Evolutionary conservation across 1,140 invertebrate genomes (phyloP).

Genomic region (Neodiprion pinetum): DNA sequence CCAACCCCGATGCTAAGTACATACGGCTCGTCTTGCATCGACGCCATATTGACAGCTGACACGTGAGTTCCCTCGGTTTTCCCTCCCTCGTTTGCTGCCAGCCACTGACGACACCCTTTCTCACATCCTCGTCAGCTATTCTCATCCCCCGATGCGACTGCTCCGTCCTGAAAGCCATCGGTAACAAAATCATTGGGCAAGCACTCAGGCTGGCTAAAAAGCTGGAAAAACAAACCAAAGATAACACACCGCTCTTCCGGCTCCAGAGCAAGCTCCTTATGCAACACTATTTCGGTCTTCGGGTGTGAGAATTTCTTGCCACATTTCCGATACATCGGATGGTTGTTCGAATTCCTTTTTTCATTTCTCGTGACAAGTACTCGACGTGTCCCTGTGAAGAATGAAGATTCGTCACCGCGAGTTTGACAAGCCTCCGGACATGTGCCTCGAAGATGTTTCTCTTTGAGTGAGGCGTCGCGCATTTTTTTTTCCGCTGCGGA

Average conservation of each 20-base stretch:
- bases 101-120: too few species aligned
- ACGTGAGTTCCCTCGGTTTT: conserved; percentile 30
- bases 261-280: neutral
- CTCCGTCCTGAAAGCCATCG: neutral
- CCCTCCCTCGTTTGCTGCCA: neutral
- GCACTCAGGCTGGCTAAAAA: neutral
- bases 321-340: too few species aligned
- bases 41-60: conserved; percentile 36
- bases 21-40: conserved; percentile 26
- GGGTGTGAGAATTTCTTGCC: too few species aligned
- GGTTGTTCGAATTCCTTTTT: too few species aligned
- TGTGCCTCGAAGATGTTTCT: too few species aligned
- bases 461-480: too few species aligned
- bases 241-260: too few species aligned
- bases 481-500: neutral
- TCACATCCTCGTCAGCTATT: neutral
- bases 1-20: conserved; percentile 30
- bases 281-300: neutral
- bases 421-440: too few species aligned
- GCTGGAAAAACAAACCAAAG: neutral
- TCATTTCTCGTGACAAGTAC: too few species aligned
- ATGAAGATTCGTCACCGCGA: too few species aligned
- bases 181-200: neutral
- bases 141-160: neutral
- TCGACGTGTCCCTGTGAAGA: too few species aligned